phyloP scores from a whole-genome alignment of 2,797 vertebrate species.

The Epinephelus coioides region DNA sequence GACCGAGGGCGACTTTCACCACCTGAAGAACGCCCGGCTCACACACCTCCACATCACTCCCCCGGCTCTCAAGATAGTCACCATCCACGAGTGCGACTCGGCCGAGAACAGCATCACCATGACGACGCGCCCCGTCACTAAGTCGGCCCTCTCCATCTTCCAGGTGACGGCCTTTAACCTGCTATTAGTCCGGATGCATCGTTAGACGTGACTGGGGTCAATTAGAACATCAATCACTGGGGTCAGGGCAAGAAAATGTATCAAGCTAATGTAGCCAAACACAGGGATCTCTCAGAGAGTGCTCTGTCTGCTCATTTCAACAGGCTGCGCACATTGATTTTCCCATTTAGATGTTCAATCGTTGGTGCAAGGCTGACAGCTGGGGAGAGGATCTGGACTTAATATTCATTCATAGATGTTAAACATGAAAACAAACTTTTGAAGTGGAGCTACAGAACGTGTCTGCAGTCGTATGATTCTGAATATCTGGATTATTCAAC shows the following conservation, averaged over 20 bases:
- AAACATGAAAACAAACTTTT: slow-evolving; percentile 5
- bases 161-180: slow-evolving; percentile 87
- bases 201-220: slow-evolving; percentile 51
- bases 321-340: slow-evolving; percentile 50
- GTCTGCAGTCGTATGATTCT: not conserved
- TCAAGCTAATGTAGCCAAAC: slow-evolving; percentile 48
- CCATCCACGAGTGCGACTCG: slow-evolving; percentile 96
- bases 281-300: slow-evolving; percentile 1
- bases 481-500: not conserved
- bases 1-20: slow-evolving; percentile 97
- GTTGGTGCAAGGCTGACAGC: not conserved
- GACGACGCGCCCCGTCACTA: slow-evolving; percentile 85
- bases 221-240: slow-evolving; percentile 49
- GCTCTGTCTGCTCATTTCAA: slow-evolving; percentile 44
- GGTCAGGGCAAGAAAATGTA: slow-evolving; percentile 29
- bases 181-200: slow-evolving; percentile 36
- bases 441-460: not conserved
- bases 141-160: slow-evolving; percentile 95
- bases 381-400: not conserved
- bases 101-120: slow-evolving; percentile 91
- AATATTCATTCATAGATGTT: slow-evolving; percentile 13
- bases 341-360: slow-evolving; percentile 45
- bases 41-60: slow-evolving; percentile 93
- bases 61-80: slow-evolving; percentile 93
- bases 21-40: slow-evolving; percentile 96